Conservation (phyloP, 2,888 invertebrate genomes). For the Thera obeliscata region DNA sequence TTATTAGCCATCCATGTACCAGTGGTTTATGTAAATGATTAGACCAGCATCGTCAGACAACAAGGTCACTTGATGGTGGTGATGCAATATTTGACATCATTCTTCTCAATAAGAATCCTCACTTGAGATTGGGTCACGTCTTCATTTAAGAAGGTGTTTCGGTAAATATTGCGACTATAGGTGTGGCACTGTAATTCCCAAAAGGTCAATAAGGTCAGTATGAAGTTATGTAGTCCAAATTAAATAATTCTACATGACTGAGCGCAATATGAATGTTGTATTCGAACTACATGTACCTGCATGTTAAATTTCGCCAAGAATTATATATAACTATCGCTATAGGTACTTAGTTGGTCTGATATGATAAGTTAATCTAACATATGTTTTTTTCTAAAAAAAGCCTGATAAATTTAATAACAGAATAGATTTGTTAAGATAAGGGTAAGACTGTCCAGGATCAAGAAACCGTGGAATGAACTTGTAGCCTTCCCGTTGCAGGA, state of each 20-base stretch:
- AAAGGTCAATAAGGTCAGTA: background rate
- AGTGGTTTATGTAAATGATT: constrained; percentile 47
- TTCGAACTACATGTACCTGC: background rate
- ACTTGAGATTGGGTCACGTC: constrained; percentile 53
- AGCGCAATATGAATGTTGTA: background rate
- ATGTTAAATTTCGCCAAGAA: background rate
- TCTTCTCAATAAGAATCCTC: constrained; percentile 49
- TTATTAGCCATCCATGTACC: constrained; percentile 33
- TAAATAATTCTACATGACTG: background rate
- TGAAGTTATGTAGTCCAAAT: background rate
- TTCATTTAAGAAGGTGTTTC: constrained; percentile 30
- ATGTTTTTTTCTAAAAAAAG: too few species aligned
- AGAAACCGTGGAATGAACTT: background rate
- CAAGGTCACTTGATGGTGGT: constrained; percentile 50
- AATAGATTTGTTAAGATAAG: background rate
- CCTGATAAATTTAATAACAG: too few species aligned
- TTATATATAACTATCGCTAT: background rate
- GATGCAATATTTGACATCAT: constrained; percentile 72
- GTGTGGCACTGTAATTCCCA: background rate
- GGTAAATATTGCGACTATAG: constrained; percentile 27
- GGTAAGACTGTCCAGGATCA: background rate
- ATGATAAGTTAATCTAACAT: too few species aligned
- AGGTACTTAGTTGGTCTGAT: too few species aligned
- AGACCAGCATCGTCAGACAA: constrained; percentile 40
- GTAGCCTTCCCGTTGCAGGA: too few species aligned